Percentiles rank a stretch among this genome's conserved stretches.
phyloP scores from a whole-genome alignment of 37 sponge, comb jelly and placozoan genomes.

The Corticium candelabrum region DNA sequence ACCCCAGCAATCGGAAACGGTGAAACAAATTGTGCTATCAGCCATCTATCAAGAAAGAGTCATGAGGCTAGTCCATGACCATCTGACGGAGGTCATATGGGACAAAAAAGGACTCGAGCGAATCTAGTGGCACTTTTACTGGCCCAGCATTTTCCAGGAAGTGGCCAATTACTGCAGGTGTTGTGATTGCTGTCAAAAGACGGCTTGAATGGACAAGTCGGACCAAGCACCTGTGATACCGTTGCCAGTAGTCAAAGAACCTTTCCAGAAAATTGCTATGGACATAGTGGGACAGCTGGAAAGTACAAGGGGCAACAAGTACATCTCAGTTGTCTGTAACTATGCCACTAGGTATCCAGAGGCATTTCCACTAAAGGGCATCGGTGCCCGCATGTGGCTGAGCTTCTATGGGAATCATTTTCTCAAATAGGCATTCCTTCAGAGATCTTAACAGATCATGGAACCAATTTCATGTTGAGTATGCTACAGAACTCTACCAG shows the following conservation, averaged over 20 bases:
- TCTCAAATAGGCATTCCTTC: slow-evolving; percentile 38
- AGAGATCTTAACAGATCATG: slow-evolving; percentile 48
- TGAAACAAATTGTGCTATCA: too few relatives aligned
- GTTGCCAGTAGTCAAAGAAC: slow-evolving; percentile 32
- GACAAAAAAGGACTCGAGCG: slow-evolving; percentile 40
- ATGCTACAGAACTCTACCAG: slow-evolving; percentile 26
- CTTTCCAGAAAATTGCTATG: slow-evolving; percentile 49
- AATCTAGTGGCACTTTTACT: slow-evolving; percentile 31
- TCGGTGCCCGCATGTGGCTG: slow-evolving; percentile 38
- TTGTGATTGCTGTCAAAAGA: slow-evolving; percentile 30
- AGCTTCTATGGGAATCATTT: slow-evolving; percentile 30
- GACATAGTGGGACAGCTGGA: slow-evolving; percentile 53
- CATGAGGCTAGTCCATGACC: too few relatives aligned
- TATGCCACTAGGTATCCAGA: slow-evolving; percentile 55
- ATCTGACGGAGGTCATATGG: slow-evolving; percentile 47
- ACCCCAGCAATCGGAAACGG: too few relatives aligned
- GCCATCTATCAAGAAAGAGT: too few relatives aligned
- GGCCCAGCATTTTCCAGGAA: slow-evolving; percentile 36
- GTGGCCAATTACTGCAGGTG: slow-evolving; percentile 23
- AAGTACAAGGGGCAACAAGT: slow-evolving; percentile 23
- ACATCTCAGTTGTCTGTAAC: slow-evolving; percentile 35
- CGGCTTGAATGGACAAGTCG: neutral
- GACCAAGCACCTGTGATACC: slow-evolving; percentile 36
- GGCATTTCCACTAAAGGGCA: slow-evolving; percentile 27
- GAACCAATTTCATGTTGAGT: slow-evolving; percentile 29